These are phyloP conservation scores for Caenorhabditis japonica DNA, from an alignment of 2,888 invertebrate genomes.

Conservation along the genomic window DNA sequence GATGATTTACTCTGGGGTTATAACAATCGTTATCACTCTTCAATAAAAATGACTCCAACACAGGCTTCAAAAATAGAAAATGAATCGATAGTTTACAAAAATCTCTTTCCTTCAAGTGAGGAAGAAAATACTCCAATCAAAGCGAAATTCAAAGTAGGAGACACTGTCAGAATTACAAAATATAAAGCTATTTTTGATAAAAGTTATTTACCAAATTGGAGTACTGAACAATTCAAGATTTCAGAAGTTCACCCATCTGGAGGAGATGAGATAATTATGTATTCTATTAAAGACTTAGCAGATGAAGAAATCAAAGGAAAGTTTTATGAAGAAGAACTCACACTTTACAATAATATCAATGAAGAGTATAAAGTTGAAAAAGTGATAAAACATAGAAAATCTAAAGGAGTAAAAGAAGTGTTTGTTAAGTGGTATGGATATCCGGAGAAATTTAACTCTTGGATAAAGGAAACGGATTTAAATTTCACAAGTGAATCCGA, in stretches of 20 bases:
- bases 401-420: constrained; percentile 23
- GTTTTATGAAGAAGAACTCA: constrained; percentile 58
- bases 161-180: constrained; percentile 41
- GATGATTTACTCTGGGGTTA: constrained; percentile 60
- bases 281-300: constrained; percentile 15
- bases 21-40: constrained; percentile 60
- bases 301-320: constrained; percentile 52
- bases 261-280: constrained; percentile 10
- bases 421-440: too few species aligned
- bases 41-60: constrained; percentile 59
- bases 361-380: constrained; percentile 51
- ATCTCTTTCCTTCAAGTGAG: constrained; percentile 24
- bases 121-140: too few species aligned
- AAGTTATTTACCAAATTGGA: constrained; percentile 57
- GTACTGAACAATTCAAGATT: constrained; percentile 42
- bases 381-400: constrained; percentile 25
- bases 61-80: constrained; percentile 48
- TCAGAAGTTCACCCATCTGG: constrained; percentile 35
- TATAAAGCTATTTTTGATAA: constrained; percentile 55
- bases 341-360: constrained; percentile 44
- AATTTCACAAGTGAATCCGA: too few species aligned
- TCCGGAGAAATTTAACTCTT: constrained; percentile 59
- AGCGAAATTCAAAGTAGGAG: constrained; percentile 9
- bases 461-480: constrained; percentile 31
- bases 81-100: constrained; percentile 26